A percentile compares a stretch with the other conserved stretches of the same genome.
Evolutionary conservation across 2,113 vertebrate genomes (phyloP).

Genomic region (Poicephalus gulielmi): DNA sequence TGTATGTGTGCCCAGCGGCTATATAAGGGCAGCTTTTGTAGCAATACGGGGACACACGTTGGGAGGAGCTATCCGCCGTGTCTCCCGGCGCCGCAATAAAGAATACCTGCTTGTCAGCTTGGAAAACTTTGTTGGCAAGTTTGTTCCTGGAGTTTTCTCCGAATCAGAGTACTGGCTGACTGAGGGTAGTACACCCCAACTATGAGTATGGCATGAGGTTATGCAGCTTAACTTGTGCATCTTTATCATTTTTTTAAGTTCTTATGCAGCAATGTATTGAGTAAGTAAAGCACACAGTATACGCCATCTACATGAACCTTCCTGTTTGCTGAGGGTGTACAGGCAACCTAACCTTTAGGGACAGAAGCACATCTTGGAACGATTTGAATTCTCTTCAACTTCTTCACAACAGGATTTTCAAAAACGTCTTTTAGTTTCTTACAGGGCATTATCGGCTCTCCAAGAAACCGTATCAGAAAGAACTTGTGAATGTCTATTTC

Average conservation of each 20-base stretch:
- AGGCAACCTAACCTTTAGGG: neutral
- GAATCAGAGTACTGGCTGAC: neutral
- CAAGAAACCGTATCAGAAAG: rapidly evolving
- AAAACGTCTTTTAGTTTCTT: neutral
- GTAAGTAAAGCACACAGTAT: neutral
- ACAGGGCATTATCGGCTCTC: neutral
- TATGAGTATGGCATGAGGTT: rapidly evolving
- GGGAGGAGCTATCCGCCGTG: too few species aligned
- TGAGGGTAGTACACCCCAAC: neutral
- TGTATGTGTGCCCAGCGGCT: too few species aligned
- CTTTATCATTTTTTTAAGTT: neutral
- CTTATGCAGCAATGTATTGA: neutral
- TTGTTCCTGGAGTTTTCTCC: too few species aligned
- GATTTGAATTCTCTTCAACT: neutral
- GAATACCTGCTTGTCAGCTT: too few species aligned
- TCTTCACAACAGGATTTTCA: neutral
- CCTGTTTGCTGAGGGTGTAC: neutral
- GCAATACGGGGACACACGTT: too few species aligned
- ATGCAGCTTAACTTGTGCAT: neutral
- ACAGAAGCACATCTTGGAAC: rapidly evolving
- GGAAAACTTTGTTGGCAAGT: too few species aligned
- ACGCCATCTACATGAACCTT: rapidly evolving
- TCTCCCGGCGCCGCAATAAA: too few species aligned
- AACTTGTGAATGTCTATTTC: neutral
- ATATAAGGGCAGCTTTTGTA: too few species aligned